Conservation (phyloP, 2,113 vertebrate genomes). For the Nothocercus nigrocapillus region DNA sequence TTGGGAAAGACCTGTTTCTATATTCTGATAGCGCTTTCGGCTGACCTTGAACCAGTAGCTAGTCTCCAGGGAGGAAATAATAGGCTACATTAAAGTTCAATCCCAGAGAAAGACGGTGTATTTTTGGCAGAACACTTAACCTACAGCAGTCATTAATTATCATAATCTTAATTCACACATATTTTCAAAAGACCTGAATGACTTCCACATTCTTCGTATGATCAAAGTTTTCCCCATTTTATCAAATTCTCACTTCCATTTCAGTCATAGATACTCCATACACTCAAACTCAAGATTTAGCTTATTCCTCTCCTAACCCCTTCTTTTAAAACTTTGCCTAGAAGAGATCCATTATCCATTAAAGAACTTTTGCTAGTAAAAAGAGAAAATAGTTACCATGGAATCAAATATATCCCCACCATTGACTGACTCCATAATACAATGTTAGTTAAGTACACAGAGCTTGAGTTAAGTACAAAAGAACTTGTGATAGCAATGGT, state of each 20-base stretch:
- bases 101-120: background rate
- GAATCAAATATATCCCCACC: background rate
- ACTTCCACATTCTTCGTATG: background rate
- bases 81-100: background rate
- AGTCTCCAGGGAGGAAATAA: background rate
- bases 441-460: background rate
- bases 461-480: background rate
- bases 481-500: background rate
- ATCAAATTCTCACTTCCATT: background rate
- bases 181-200: background rate
- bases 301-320: background rate
- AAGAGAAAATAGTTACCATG: background rate
- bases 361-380: background rate
- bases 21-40: background rate
- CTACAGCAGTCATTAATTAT: background rate
- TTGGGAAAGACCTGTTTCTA: background rate
- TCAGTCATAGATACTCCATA: background rate
- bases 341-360: background rate
- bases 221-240: background rate
- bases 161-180: background rate
- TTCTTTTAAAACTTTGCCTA: background rate
- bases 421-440: background rate
- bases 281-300: background rate
- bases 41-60: background rate
- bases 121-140: constrained; percentile 5